A percentile compares a stretch with the other conserved stretches of the same genome.
Evolutionary conservation across 2,797 vertebrate genomes (phyloP).

Genomic region (Valencia hispanica): DNA sequence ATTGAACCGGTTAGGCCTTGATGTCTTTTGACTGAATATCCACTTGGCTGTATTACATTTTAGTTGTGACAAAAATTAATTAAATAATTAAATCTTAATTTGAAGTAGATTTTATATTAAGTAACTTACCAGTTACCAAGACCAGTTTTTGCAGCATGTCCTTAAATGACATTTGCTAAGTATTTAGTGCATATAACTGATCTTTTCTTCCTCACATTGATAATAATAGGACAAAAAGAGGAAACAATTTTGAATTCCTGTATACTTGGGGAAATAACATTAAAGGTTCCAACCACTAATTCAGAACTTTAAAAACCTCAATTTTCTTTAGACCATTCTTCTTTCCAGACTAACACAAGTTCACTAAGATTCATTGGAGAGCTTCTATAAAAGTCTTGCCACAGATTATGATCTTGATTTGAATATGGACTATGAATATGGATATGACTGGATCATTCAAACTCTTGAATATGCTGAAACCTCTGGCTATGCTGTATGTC

Average conservation of each 20-base stretch:
- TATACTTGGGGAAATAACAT: too few relatives aligned
- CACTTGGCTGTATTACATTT: background rate
- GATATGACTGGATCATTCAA: background rate
- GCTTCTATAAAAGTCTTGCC: background rate
- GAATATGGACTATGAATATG: too few relatives aligned
- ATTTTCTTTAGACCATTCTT: background rate
- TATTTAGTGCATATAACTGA: background rate
- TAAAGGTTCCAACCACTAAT: too few relatives aligned
- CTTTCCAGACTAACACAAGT: background rate
- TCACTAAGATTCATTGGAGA: background rate
- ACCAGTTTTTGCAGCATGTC: background rate
- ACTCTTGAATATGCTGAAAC: background rate
- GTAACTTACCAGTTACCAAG: background rate
- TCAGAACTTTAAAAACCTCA: too few relatives aligned
- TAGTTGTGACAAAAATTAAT: background rate
- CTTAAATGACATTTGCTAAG: too few relatives aligned
- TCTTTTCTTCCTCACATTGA: background rate
- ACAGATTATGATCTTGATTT: background rate
- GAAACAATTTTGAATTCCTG: too few relatives aligned
- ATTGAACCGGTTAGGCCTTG: background rate
- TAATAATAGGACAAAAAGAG: too few relatives aligned
- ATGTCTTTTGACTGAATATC: background rate
- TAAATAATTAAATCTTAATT: background rate
- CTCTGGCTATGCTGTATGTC: background rate
- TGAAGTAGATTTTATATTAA: background rate